A percentile compares a stretch with the other conserved stretches of the same genome.
Conservation (phyloP, 2,888 invertebrate species). For the Pheosia tremula region DNA sequence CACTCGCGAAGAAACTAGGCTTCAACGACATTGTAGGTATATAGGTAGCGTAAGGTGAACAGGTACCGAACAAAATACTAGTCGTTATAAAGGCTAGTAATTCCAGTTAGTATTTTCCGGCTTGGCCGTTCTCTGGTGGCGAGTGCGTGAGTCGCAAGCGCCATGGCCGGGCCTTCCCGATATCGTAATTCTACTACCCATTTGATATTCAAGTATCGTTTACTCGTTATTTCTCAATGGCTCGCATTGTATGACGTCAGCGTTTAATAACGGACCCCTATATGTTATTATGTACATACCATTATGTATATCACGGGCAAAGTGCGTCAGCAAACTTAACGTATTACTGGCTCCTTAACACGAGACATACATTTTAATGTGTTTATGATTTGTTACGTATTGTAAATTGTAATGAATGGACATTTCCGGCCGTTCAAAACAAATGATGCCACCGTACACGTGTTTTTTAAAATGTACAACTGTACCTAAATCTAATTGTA, state of each 20-base stretch:
- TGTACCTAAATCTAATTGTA: background rate
- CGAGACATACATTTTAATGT: constrained; percentile 48
- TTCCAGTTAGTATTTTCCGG: constrained; percentile 71
- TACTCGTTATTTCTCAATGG: constrained; percentile 74
- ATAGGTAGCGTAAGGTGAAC: constrained; percentile 36
- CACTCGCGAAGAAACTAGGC: constrained; percentile 14
- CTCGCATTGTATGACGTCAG: constrained; percentile 66
- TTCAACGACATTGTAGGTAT: constrained; percentile 12
- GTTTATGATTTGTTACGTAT: constrained; percentile 39
- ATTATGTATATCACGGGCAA: constrained; percentile 54
- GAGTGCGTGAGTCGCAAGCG: constrained; percentile 69
- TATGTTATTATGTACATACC: constrained; percentile 63
- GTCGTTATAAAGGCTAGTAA: constrained; percentile 67
- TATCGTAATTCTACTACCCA: constrained; percentile 68
- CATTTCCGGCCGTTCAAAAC: constrained; percentile 37
- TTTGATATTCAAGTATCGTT: constrained; percentile 75
- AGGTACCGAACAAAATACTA: constrained; percentile 53
- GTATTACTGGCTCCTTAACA: constrained; percentile 42
- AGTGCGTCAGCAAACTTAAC: constrained; percentile 53
- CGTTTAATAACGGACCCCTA: constrained; percentile 67
- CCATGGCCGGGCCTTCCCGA: constrained; percentile 61
- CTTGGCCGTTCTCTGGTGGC: constrained; percentile 60
- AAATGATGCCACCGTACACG: background rate
- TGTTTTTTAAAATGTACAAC: constrained; percentile 8
- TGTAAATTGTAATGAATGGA: constrained; percentile 30